phyloP scores from a whole-genome alignment of 1,140 invertebrate genomes.

The Bradysia coprophila region DNA sequence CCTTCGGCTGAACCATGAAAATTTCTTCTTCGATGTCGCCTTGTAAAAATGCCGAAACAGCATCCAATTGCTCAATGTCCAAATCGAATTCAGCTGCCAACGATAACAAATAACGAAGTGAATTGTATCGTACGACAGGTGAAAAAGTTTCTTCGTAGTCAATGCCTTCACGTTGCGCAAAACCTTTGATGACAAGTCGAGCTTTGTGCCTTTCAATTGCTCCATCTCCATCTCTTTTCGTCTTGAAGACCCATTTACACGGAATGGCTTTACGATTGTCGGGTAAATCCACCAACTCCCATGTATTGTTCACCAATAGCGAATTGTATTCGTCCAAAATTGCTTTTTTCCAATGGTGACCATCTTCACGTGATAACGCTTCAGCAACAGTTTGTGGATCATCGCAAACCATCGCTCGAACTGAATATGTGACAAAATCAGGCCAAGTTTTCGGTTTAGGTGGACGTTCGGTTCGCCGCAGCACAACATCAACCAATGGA shows the following conservation, averaged over 20 bases:
- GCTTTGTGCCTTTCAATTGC: conserved; percentile 14
- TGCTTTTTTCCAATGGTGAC: conserved; percentile 12
- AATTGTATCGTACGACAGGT: conserved; percentile 5
- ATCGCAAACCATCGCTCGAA: too few relatives aligned
- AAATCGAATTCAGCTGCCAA: conserved; percentile 2
- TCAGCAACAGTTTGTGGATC: too few relatives aligned
- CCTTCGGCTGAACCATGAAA: conserved; percentile 19
- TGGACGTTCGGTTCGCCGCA: too few relatives aligned
- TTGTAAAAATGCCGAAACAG: conserved; percentile 24
- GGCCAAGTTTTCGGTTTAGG: too few relatives aligned
- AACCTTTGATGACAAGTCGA: conserved; percentile 15
- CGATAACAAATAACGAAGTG: conserved; percentile 2
- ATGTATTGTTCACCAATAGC: conserved; percentile 17
- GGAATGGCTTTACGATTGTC: conserved; percentile 10
- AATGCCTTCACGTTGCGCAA: conserved; percentile 10
- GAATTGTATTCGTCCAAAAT: conserved; percentile 14
- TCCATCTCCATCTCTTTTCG: conserved; percentile 15
- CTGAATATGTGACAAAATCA: too few relatives aligned
- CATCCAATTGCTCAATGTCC: conserved; percentile 7
- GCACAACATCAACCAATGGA: too few relatives aligned
- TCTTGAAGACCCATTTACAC: conserved; percentile 24
- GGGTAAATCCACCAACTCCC: conserved; percentile 10
- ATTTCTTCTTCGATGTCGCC: conserved; percentile 21
- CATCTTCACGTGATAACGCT: too few relatives aligned
- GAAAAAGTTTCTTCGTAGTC: conserved; percentile 15